A percentile compares a stretch with the other conserved stretches of the same genome.
Evolutionary conservation across 1,140 invertebrate genomes (phyloP).

Genomic region (Bombus sylvicola): DNA sequence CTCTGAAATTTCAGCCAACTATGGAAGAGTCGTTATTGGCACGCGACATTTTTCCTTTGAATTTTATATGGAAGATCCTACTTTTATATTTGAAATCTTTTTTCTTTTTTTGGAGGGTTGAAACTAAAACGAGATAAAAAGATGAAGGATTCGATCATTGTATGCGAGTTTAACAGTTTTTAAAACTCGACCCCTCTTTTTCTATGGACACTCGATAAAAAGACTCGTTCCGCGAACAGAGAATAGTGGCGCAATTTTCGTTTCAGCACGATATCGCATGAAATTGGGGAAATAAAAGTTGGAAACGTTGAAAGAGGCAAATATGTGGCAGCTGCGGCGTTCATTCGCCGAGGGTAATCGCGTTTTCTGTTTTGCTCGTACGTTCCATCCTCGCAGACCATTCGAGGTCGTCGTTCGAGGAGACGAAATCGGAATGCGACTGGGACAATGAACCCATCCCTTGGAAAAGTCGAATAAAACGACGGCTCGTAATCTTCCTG

Average conservation of each 20-base stretch:
- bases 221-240: background rate
- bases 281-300: constrained; percentile 1
- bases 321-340: constrained; percentile 8
- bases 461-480: background rate
- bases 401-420: background rate
- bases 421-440: background rate
- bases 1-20: too few species aligned
- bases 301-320: background rate
- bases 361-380: constrained; percentile 8
- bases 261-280: background rate
- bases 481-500: background rate
- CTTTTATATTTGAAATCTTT: too few species aligned
- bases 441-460: background rate
- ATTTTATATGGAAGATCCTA: too few species aligned
- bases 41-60: too few species aligned
- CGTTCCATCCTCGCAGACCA: background rate
- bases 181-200: too few species aligned
- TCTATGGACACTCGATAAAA: background rate
- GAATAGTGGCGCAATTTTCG: background rate
- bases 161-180: too few species aligned
- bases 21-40: too few species aligned
- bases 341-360: background rate
- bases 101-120: too few species aligned
- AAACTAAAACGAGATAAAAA: too few species aligned
- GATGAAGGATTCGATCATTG: too few species aligned